phyloP scores from a whole-genome alignment of 2,113 vertebrate genomes.

The Siniperca chuatsi region DNA sequence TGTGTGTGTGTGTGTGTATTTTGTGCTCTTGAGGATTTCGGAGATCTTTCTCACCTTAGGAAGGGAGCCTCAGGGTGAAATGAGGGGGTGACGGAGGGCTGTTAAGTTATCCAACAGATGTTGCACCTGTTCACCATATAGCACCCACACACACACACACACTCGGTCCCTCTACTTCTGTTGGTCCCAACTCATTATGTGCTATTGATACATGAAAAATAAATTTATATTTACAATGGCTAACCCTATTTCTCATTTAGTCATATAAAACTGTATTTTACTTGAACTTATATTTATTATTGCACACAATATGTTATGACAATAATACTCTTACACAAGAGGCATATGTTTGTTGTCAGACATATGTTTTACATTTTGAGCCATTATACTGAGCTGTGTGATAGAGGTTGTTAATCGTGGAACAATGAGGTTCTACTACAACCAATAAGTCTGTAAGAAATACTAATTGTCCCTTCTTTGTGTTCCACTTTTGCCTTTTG shows the following conservation, averaged over 20 bases:
- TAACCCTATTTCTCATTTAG: not conserved
- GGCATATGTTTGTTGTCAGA: slow-evolving; percentile 1
- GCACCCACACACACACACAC: slow-evolving; percentile 26
- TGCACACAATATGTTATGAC: not conserved
- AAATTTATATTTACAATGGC: not conserved
- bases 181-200: slow-evolving; percentile 19
- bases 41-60: slow-evolving; percentile 49
- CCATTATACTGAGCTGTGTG: slow-evolving; percentile 4
- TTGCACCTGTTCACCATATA: slow-evolving; percentile 69
- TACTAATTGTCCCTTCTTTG: not conserved
- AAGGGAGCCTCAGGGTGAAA: slow-evolving; percentile 44
- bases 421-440: not conserved
- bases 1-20: not conserved
- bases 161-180: not conserved
- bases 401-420: not conserved
- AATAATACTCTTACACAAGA: not conserved
- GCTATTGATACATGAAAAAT: not conserved
- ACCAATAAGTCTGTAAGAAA: not conserved
- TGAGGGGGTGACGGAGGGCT: slow-evolving; percentile 36
- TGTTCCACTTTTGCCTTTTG: not conserved
- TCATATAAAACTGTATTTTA: slow-evolving; percentile 20
- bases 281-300: not conserved
- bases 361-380: slow-evolving; percentile 31
- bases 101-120: slow-evolving; percentile 70
- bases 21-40: slow-evolving; percentile 34